Percentiles rank a stretch among this genome's conserved stretches.
Evolutionary conservation across 2,797 vertebrate species (phyloP).

Genomic region (Megaceryle alcyon): DNA sequence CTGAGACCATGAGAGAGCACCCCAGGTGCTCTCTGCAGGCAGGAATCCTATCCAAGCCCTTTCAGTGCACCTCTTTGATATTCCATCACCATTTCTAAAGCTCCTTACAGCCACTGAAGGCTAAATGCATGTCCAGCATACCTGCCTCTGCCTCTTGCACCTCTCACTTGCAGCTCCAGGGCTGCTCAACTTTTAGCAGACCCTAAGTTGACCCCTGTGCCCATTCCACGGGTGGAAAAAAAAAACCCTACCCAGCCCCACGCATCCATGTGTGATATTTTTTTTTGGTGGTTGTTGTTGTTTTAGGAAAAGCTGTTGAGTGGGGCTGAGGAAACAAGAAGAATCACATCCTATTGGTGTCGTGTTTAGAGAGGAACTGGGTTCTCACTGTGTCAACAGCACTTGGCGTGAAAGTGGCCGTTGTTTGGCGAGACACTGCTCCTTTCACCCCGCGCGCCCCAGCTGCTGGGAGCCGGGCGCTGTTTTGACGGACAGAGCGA

Average conservation of each 20-base stretch:
- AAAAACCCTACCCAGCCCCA: neutral
- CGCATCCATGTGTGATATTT: fast-evolving
- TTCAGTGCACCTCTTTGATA: neutral
- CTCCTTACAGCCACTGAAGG: fast-evolving
- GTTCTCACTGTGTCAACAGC: constrained; percentile 80
- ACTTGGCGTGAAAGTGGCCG: constrained; percentile 79
- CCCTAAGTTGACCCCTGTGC: neutral
- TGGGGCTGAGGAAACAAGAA: constrained; percentile 77
- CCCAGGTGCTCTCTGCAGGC: neutral
- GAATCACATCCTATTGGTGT: constrained; percentile 75
- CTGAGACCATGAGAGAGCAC: neutral
- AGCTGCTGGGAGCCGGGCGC: constrained; percentile 78
- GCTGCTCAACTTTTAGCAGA: neutral
- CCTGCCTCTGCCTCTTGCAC: neutral
- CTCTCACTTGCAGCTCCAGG: neutral
- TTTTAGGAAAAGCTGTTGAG: constrained; percentile 63
- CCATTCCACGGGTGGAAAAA: neutral
- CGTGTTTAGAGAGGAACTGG: constrained; percentile 77
- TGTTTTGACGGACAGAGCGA: constrained; percentile 75
- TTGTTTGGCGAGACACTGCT: constrained; percentile 78
- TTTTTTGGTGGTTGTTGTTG: too few species aligned
- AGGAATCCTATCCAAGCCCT: neutral
- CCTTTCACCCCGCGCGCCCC: constrained; percentile 77
- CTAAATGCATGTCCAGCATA: fast-evolving
- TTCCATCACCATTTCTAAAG: neutral